Conservation (phyloP, 1,140 invertebrate species). For the Lordiphosa collinella region DNA sequence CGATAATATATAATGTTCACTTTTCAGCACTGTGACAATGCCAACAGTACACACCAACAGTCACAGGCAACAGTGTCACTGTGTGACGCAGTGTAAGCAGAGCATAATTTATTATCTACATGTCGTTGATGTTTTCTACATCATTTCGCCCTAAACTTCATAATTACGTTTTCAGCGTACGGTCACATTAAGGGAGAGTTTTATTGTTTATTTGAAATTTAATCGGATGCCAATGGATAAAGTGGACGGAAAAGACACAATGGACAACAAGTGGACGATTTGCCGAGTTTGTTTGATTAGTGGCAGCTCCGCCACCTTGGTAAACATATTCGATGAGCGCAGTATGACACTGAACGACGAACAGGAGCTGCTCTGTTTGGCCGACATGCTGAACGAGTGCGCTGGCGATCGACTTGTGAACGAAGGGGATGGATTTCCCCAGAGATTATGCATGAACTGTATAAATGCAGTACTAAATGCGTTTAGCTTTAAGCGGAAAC, state of each 20-base stretch:
- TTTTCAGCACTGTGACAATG: too few species aligned
- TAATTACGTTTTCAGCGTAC: too few species aligned
- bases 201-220: not conserved
- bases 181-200: not conserved
- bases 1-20: too few species aligned
- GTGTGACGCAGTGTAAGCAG: too few species aligned
- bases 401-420: not conserved
- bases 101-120: too few species aligned
- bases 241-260: not conserved
- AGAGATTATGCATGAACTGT: slow-evolving; percentile 15
- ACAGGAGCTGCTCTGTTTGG: slow-evolving; percentile 1
- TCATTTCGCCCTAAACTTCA: too few species aligned
- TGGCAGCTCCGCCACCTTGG: slow-evolving; percentile 6
- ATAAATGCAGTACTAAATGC: not conserved
- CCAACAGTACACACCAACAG: too few species aligned
- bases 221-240: not conserved
- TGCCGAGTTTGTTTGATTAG: slow-evolving; percentile 14
- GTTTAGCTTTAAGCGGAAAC: slow-evolving; percentile 1
- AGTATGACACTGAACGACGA: not conserved
- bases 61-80: too few species aligned
- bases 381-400: slow-evolving; percentile 18
- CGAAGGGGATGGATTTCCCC: slow-evolving; percentile 6
- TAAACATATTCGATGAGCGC: slow-evolving; percentile 5
- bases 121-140: not conserved
- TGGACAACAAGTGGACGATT: slow-evolving; percentile 10